These are phyloP conservation scores for Bothrops jararaca DNA, from an alignment of 2,113 vertebrate genomes.

Conservation along the genomic window DNA sequence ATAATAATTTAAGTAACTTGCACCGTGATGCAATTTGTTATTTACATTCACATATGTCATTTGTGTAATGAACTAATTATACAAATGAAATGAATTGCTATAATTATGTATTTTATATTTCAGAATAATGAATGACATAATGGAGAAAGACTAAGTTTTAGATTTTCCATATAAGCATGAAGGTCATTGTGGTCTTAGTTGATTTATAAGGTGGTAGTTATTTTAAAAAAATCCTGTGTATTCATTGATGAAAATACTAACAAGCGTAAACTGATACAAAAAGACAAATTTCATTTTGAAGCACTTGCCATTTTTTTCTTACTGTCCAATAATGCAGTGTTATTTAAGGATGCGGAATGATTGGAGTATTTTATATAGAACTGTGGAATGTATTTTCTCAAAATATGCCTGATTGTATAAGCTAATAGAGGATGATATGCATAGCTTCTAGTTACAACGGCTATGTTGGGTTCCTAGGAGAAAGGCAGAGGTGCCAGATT, in stretches of 20 bases:
- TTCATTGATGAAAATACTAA: background rate
- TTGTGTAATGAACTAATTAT: background rate
- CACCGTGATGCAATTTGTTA: background rate
- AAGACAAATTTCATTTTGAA: background rate
- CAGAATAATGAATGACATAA: background rate
- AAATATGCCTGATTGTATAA: background rate
- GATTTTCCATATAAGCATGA: background rate
- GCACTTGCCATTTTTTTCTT: background rate
- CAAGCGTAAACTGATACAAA: background rate
- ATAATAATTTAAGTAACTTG: background rate
- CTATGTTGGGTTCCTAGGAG: background rate
- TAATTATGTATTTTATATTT: background rate
- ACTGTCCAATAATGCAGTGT: background rate
- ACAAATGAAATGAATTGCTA: background rate
- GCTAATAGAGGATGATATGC: background rate
- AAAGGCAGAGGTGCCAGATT: background rate
- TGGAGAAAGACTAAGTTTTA: background rate
- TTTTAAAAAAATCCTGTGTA: background rate
- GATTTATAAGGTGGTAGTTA: background rate
- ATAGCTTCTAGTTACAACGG: background rate
- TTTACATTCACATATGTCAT: background rate
- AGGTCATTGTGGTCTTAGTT: background rate
- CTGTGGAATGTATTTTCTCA: background rate
- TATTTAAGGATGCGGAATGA: background rate
- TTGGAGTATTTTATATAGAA: background rate